Conservation (phyloP, 2,888 invertebrate species). For the Lasioglossum morio region DNA sequence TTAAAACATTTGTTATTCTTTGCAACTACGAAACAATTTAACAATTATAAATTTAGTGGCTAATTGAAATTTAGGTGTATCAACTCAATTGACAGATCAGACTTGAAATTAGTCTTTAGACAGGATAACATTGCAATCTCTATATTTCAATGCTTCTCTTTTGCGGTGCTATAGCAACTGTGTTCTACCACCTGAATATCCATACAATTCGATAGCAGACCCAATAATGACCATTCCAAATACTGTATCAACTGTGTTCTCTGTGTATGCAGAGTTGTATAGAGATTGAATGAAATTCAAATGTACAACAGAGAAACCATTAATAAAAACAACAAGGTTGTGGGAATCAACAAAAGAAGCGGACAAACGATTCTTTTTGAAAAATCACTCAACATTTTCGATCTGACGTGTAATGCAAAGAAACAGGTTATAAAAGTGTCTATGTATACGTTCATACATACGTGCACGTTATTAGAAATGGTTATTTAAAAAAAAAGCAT, state of each 20-base stretch:
- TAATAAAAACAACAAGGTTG: not conserved
- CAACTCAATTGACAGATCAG: conserved; percentile 60
- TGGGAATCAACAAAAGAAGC: not conserved
- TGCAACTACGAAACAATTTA: conserved; percentile 18
- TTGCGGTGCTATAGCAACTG: conserved; percentile 67
- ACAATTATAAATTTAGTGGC: conserved; percentile 57
- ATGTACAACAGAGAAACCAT: not conserved
- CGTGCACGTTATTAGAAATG: conserved; percentile 4
- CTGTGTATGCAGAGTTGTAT: not conserved
- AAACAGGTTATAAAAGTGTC: conserved; percentile 44
- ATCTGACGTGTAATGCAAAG: conserved; percentile 21
- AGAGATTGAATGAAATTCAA: not conserved
- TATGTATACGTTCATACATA: not conserved
- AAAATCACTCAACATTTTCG: not conserved
- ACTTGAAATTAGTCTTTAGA: conserved; percentile 53
- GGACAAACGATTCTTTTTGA: not conserved
- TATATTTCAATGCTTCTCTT: conserved; percentile 62
- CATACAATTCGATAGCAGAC: not conserved
- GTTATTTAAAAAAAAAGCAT: not conserved
- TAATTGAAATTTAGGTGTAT: conserved; percentile 59
- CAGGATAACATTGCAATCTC: conserved; percentile 51
- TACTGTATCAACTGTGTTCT: not conserved
- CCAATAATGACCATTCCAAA: not conserved
- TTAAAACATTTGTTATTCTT: not conserved
- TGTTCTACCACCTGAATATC: conserved; percentile 3